Evolutionary conservation across 1,140 invertebrate genomes (phyloP).

Genomic region (Parasteatoda tepidariorum): DNA sequence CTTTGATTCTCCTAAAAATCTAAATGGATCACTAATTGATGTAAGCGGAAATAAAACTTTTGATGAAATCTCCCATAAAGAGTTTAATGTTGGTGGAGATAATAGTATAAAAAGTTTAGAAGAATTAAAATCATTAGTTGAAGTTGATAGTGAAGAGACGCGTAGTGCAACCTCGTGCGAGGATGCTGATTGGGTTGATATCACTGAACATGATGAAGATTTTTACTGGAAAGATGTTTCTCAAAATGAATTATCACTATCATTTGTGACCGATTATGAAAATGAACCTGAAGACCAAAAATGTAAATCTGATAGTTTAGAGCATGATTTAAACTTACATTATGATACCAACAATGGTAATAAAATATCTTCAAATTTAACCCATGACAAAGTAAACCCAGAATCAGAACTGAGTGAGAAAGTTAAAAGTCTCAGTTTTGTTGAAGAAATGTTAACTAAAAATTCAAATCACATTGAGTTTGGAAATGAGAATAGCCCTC

Average conservation of each 20-base stretch:
- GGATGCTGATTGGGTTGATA: conserved; percentile 33
- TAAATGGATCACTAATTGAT: too few species aligned
- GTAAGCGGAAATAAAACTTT: not conserved
- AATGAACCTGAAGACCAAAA: not conserved
- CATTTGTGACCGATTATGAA: not conserved
- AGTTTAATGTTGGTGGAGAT: not conserved
- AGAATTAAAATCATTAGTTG: conserved; percentile 14
- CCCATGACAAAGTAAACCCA: too few species aligned
- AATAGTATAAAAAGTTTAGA: conserved; percentile 15
- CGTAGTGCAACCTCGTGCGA: conserved; percentile 44
- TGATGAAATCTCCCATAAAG: not conserved
- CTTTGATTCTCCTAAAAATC: too few species aligned
- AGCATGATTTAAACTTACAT: too few species aligned
- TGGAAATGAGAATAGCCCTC: too few species aligned
- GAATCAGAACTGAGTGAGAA: too few species aligned
- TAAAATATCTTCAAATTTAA: too few species aligned
- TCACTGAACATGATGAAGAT: conserved; percentile 44
- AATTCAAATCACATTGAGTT: too few species aligned
- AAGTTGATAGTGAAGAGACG: conserved; percentile 60
- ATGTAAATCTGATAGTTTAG: not conserved
- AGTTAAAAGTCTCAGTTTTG: too few species aligned
- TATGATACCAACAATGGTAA: too few species aligned
- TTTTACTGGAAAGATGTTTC: conserved; percentile 45
- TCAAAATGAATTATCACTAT: conserved; percentile 63
- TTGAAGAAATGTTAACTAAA: too few species aligned